Conservation (phyloP, 2,888 invertebrate species). For the Sesamia inferens region DNA sequence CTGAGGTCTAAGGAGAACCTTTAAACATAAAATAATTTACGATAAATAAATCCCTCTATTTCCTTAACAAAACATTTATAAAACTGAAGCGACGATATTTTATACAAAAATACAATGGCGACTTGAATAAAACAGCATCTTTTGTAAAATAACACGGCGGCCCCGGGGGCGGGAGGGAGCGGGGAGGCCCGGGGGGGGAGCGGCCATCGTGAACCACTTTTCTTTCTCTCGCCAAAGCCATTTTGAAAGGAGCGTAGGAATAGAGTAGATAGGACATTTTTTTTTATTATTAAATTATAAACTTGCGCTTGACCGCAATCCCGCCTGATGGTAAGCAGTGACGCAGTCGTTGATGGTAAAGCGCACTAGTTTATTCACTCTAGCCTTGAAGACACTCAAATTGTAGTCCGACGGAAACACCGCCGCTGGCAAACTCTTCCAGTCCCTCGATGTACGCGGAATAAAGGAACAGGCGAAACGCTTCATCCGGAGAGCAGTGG, state of each 20-base stretch:
- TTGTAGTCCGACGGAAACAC: too few species aligned
- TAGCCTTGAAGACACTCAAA: too few species aligned
- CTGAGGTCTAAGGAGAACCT: background rate
- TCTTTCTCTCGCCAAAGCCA: conserved; percentile 83
- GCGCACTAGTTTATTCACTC: too few species aligned
- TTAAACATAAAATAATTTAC: background rate
- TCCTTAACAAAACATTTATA: conserved; percentile 51
- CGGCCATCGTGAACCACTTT: conserved; percentile 80
- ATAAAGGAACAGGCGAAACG: too few species aligned
- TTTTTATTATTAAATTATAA: too few species aligned
- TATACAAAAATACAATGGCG: conserved; percentile 80
- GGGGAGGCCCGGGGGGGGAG: conserved; percentile 51
- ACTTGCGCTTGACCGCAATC: too few species aligned
- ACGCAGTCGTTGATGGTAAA: too few species aligned
- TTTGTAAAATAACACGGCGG: conserved; percentile 77
- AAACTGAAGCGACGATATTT: conserved; percentile 56
- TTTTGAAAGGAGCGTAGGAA: conserved; percentile 68
- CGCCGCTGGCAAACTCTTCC: too few species aligned
- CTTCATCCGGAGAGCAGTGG: too few species aligned
- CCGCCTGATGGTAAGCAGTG: too few species aligned
- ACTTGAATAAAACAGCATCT: conserved; percentile 82
- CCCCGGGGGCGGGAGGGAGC: conserved; percentile 46
- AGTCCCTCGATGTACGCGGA: too few species aligned
- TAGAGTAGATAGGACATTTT: conserved; percentile 67
- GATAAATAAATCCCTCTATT: conserved; percentile 8